phyloP scores from a whole-genome alignment of 2,888 invertebrate species.

The Rhamnusium bicolor region DNA sequence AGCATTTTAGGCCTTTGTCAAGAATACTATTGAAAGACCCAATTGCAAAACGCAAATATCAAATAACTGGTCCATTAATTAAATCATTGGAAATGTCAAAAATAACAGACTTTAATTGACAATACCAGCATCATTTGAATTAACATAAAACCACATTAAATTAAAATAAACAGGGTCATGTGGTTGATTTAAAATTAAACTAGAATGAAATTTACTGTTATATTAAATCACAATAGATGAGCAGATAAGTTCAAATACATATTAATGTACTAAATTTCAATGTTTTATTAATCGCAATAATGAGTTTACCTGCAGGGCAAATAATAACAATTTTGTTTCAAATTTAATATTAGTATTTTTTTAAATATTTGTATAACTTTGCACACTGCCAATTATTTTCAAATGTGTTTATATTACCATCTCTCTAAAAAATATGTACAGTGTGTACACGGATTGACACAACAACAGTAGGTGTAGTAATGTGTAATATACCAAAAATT shows the following conservation, averaged over 20 bases:
- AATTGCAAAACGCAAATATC: background rate
- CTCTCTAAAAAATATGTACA: too few species aligned
- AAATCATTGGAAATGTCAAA: constrained; percentile 4
- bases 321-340: background rate
- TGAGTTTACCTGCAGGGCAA: background rate
- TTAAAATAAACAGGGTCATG: constrained; percentile 4
- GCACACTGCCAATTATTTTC: too few species aligned
- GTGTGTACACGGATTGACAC: too few species aligned
- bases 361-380: too few species aligned
- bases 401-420: too few species aligned
- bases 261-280: background rate
- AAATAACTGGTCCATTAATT: background rate
- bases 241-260: background rate
- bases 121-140: constrained; percentile 4
- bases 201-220: background rate
- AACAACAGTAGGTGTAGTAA: too few species aligned
- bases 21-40: background rate
- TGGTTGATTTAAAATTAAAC: constrained; percentile 10
- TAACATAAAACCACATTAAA: constrained; percentile 8
- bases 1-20: too few species aligned
- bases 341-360: background rate
- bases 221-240: background rate
- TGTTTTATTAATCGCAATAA: background rate
- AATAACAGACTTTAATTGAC: constrained; percentile 4
- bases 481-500: too few species aligned